These are phyloP conservation scores for Psilopogon haemacephalus DNA, from an alignment of 2,113 vertebrate species.

Conservation along the genomic window DNA sequence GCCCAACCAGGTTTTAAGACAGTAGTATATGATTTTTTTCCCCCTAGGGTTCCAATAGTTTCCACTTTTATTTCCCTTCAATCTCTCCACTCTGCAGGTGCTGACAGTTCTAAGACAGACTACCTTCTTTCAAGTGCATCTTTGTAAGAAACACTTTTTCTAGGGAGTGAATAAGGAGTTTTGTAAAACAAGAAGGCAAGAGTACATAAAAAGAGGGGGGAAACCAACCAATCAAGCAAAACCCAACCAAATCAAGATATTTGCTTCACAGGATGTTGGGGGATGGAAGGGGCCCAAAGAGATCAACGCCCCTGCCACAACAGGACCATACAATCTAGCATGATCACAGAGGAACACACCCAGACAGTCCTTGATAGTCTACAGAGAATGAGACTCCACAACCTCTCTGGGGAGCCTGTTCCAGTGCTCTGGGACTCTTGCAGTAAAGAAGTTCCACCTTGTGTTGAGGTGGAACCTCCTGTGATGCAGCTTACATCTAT, in stretches of 20 bases:
- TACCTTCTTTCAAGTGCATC: constrained; percentile 35
- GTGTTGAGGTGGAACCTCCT: too few species aligned
- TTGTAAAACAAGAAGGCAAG: constrained; percentile 48
- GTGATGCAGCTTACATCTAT: too few species aligned
- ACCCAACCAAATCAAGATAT: constrained; percentile 39
- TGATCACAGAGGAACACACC: too few species aligned
- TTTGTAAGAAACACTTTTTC: constrained; percentile 33
- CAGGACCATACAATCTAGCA: too few species aligned
- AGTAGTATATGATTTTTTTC: neutral
- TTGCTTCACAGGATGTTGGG: too few species aligned
- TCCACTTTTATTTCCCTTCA: constrained; percentile 22
- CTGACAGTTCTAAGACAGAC: constrained; percentile 35
- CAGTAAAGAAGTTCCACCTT: too few species aligned
- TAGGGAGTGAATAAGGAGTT: constrained; percentile 15
- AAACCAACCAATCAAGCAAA: neutral
- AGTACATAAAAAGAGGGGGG: neutral
- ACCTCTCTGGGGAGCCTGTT: too few species aligned
- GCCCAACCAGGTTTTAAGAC: neutral
- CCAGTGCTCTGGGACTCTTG: too few species aligned
- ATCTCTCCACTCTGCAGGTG: constrained; percentile 4
- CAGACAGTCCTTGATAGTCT: too few species aligned
- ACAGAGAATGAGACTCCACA: too few species aligned
- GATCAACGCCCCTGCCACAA: too few species aligned
- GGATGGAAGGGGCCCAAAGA: too few species aligned
- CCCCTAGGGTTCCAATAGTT: neutral